Evolutionary conservation across 2,888 invertebrate genomes (phyloP).

Genomic region (Acrocyrtus sp.): DNA sequence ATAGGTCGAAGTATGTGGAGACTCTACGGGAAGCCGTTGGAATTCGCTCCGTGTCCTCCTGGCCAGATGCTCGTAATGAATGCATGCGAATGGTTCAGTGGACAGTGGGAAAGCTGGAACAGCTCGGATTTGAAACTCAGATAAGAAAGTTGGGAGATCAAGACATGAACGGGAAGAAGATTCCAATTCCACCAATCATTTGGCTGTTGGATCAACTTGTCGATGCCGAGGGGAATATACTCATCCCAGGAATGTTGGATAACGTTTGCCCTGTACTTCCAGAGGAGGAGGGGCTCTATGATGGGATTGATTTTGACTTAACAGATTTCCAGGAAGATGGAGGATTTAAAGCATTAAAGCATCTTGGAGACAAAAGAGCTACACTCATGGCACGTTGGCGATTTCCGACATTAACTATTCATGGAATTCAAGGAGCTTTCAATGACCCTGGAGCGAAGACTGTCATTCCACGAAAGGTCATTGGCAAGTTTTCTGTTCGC

Average conservation of each 20-base stretch:
- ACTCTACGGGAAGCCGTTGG: constrained; percentile 86
- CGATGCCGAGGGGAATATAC: constrained; percentile 87
- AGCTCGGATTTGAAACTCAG: constrained; percentile 77
- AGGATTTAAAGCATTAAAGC: constrained; percentile 76
- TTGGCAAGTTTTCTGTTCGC: constrained; percentile 96
- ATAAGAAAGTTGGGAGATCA: constrained; percentile 82
- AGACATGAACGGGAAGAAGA: constrained; percentile 70
- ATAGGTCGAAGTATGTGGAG: constrained; percentile 79
- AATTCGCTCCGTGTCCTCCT: constrained; percentile 93
- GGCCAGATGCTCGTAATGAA: constrained; percentile 83
- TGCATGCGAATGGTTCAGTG: constrained; percentile 87
- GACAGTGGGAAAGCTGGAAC: constrained; percentile 76
- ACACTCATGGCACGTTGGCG: constrained; percentile 96
- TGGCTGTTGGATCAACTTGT: constrained; percentile 85
- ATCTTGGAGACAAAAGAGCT: constrained; percentile 82
- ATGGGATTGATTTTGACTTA: constrained; percentile 87
- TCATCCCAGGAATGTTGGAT: constrained; percentile 83
- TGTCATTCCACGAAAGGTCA: constrained; percentile 92
- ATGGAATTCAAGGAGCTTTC: constrained; percentile 96
- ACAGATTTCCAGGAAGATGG: constrained; percentile 79
- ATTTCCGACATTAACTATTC: constrained; percentile 90
- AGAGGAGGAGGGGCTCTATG: constrained; percentile 79
- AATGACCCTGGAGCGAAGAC: constrained; percentile 94
- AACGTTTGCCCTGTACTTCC: constrained; percentile 80
- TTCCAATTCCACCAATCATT: constrained; percentile 88